Base-by-base conservation (phyloP, 2,113 vertebrate species). In the Sceloporus undulatus region DNA sequence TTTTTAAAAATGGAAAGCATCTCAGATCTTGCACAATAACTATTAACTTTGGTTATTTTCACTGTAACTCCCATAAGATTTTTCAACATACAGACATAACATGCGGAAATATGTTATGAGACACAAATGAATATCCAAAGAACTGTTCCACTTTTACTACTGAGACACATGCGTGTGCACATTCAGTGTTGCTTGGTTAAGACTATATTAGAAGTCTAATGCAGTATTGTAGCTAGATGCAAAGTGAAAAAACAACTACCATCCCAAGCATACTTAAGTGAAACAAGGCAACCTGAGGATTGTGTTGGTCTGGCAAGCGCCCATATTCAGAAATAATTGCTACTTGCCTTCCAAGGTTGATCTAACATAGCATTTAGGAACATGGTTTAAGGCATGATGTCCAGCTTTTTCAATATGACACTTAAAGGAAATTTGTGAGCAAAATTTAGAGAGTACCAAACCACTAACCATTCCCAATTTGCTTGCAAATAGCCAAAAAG, bases 51-150 rank as follows among this genome's bases (percentile, higher is more conserved):
- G 25, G 9, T 92, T 0, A 1, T 0, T 5, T 27, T 59, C 8
- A n/a, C 40, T 62, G 40, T 0, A 66, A 56, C 29, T 73, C 66
- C 74, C 21, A 1, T 9, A 0, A 29, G 23, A 0, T 19, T 82
- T 90, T 85, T 59, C 81, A 42, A 70, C 42, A 52, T 0, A 75
- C 27, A 78, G 79, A 90, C 82, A 77, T 25, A 74, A 92, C 95
- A 95, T 96, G 95, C 95, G 91, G 25, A 88, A 83, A 90, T 83
- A 90, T 85, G 62, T 88, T 77, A 83, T 89, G 88, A 38, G 85
- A 81, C 42, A 88, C 90, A 91, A 85, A 87, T 77, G 91, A 89
- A 21, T 52, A 48, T 66, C 27, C 29, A 56, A n/a, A 68, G 25
- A 75, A 82, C 74, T 81, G 6, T 29, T 13, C 56, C 14, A 81